Conservation (phyloP, 1,140 invertebrate species). For the Amyelois transitella region DNA sequence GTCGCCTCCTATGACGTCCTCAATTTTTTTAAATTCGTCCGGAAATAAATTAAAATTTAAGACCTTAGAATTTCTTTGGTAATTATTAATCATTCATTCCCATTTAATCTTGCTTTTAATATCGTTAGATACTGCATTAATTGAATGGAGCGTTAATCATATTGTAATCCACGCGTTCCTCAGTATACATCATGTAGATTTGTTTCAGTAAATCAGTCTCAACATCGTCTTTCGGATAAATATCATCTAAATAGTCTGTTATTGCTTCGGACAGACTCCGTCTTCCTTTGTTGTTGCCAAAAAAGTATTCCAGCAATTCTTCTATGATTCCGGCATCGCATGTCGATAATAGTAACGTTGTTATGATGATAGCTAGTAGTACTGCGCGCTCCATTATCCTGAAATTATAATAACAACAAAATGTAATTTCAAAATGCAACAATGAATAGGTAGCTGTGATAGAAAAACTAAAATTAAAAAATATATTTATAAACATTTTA, state of each 20-base stretch:
- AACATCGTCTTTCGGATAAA: constrained; percentile 50
- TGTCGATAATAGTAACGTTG: constrained; percentile 2
- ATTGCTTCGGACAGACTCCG: constrained; percentile 40
- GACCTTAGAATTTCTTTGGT: no score
- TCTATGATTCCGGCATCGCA: constrained; percentile 18
- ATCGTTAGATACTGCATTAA: no score
- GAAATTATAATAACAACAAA: constrained; percentile 7
- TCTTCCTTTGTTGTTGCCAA: constrained; percentile 9
- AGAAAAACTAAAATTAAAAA: no score
- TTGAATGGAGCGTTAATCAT: neutral
- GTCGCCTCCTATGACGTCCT: no score
- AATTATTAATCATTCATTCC: no score
- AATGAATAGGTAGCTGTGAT: no score
- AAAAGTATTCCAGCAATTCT: constrained; percentile 11
- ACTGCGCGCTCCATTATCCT: constrained; percentile 7
- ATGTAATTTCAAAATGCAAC: neutral
- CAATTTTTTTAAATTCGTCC: no score
- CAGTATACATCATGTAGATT: constrained; percentile 38
- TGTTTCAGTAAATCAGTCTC: constrained; percentile 47
- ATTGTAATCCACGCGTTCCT: constrained; percentile 14
- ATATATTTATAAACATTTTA: no score
- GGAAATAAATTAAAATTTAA: no score
- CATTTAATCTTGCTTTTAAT: no score
- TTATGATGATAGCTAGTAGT: constrained; percentile 1
- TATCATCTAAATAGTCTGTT: constrained; percentile 37